A percentile compares a stretch with the other conserved stretches of the same genome.
These are phyloP conservation scores for Pelochelys cantorii DNA, from an alignment of 2,797 vertebrate genomes.

Conservation along the genomic window DNA sequence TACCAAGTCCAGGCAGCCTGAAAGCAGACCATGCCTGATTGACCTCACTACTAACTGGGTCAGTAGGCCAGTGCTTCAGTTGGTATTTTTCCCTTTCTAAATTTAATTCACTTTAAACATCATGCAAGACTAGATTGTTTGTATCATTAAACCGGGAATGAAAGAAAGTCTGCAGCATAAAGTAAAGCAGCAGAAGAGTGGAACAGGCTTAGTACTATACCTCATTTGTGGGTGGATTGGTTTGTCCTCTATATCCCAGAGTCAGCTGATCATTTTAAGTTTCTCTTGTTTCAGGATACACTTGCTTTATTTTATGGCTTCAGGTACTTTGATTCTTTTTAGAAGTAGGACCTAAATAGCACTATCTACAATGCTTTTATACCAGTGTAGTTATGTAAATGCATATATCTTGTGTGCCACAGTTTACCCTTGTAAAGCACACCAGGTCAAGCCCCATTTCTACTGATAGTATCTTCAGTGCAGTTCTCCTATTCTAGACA, in stretches of 20 bases:
- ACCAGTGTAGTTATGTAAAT: not conserved
- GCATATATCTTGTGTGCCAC: not conserved
- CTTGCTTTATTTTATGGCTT: not conserved
- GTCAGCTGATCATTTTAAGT: not conserved
- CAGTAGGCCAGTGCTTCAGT: constrained; percentile 14
- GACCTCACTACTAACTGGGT: not conserved
- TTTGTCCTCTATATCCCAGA: not conserved
- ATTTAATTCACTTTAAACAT: not conserved
- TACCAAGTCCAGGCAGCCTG: not conserved
- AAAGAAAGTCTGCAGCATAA: not conserved
- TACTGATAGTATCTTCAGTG: not conserved
- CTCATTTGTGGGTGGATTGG: not conserved
- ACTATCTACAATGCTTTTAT: not conserved
- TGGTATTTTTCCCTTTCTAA: constrained; percentile 18
- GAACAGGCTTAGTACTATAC: fast-evolving
- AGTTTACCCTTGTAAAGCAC: not conserved
- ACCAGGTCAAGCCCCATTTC: not conserved
- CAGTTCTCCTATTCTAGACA: not conserved
- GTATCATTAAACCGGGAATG: not conserved
- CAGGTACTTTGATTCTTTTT: not conserved
- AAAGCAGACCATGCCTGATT: not conserved
- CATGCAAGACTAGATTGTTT: not conserved
- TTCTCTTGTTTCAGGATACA: not conserved
- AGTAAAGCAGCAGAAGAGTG: not conserved
- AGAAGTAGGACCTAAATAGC: not conserved